These are phyloP conservation scores for Apostichopus californicus DNA, from an alignment of 35 echinoderm and acorn worm species.

Conservation along the genomic window DNA sequence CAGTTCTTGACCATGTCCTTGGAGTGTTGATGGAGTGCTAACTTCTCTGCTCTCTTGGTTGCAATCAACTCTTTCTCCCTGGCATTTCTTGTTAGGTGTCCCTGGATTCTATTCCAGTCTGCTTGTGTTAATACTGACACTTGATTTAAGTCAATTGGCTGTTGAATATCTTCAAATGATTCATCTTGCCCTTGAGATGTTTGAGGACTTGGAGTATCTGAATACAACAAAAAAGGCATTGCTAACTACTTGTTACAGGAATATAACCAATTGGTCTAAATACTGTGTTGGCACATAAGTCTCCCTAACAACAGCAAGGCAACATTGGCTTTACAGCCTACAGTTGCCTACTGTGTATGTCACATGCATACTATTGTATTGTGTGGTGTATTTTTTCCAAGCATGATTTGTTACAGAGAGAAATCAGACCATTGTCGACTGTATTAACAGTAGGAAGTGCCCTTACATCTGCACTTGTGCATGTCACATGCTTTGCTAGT, in stretches of 20 bases:
- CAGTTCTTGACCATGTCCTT: conserved; percentile 96
- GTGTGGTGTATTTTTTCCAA: too few species aligned
- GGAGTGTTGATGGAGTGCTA: conserved; percentile 74
- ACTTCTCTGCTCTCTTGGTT: conserved; percentile 63
- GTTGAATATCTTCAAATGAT: background rate
- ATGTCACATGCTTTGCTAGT: too few species aligned
- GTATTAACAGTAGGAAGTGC: too few species aligned
- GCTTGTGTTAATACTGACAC: conserved; percentile 81
- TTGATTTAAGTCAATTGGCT: conserved; percentile 62
- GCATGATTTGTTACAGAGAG: too few species aligned
- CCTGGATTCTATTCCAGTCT: conserved; percentile 84
- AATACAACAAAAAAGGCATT: background rate
- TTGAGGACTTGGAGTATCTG: conserved; percentile 11
- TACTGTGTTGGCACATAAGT: too few species aligned
- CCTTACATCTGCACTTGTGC: too few species aligned
- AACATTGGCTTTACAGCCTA: too few species aligned
- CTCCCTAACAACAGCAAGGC: too few species aligned
- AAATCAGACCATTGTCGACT: too few species aligned
- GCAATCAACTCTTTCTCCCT: conserved; percentile 62
- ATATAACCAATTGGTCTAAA: too few species aligned
- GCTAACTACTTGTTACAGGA: background rate
- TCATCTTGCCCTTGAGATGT: background rate
- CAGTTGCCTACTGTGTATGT: too few species aligned
- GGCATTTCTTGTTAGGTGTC: conserved; percentile 69
- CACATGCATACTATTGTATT: too few species aligned